A percentile compares a stretch with the other conserved stretches of the same genome.
These are phyloP conservation scores for Menidia menidia DNA, from an alignment of 2,797 vertebrate genomes.

Conservation along the genomic window DNA sequence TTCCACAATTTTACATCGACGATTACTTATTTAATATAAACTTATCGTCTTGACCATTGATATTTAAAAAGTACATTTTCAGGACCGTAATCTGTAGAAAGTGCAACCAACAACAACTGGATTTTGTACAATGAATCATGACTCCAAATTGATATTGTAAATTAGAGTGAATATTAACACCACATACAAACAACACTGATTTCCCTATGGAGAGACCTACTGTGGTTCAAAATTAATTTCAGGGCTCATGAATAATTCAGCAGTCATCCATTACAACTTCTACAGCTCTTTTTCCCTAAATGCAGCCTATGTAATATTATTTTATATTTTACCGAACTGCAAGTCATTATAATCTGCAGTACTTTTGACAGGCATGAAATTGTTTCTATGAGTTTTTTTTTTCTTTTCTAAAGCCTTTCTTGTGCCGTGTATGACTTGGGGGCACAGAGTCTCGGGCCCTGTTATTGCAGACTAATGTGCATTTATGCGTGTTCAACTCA, in stretches of 20 bases:
- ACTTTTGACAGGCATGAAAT: constrained; percentile 76
- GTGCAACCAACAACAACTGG: constrained; percentile 12
- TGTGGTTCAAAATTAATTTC: constrained; percentile 78
- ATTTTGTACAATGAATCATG: constrained; percentile 57
- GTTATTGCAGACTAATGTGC: constrained; percentile 75
- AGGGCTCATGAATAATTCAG: constrained; percentile 79
- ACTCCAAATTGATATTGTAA: constrained; percentile 57
- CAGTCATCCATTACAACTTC: constrained; percentile 70
- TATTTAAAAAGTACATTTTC: constrained; percentile 1
- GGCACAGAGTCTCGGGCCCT: constrained; percentile 58
- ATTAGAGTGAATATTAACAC: constrained; percentile 70
- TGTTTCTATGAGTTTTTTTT: constrained; percentile 59
- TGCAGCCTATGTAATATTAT: constrained; percentile 61
- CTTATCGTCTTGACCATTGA: background rate
- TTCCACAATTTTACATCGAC: constrained; percentile 4
- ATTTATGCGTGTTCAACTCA: constrained; percentile 72
- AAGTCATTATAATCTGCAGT: constrained; percentile 68
- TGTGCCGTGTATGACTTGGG: constrained; percentile 54
- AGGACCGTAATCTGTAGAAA: background rate
- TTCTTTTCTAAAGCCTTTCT: constrained; percentile 48
- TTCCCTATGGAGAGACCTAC: constrained; percentile 74
- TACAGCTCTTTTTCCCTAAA: constrained; percentile 52
- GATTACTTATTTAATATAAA: background rate
- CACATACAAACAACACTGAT: constrained; percentile 76
- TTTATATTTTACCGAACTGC: constrained; percentile 60